Evolutionary conservation across 1,140 invertebrate genomes (phyloP).

Genomic region (Pararge aegeria): DNA sequence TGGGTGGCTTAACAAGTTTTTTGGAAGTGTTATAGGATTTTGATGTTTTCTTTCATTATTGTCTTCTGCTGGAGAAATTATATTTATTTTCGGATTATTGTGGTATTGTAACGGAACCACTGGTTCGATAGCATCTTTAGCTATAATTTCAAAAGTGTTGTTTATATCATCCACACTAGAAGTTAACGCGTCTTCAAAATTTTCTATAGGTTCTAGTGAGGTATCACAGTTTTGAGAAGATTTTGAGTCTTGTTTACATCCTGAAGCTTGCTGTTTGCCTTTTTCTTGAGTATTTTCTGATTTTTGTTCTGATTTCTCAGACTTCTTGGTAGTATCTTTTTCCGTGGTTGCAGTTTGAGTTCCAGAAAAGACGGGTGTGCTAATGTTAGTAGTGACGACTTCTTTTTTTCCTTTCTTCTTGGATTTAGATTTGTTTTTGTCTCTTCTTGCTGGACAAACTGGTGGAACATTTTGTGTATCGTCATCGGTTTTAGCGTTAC

Average conservation of each 20-base stretch:
- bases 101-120: constrained; percentile 22
- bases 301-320: constrained; percentile 45
- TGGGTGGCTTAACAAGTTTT: constrained; percentile 79
- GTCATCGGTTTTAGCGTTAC: neutral
- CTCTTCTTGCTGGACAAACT: constrained; percentile 51
- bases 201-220: constrained; percentile 59
- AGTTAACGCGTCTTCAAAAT: constrained; percentile 70
- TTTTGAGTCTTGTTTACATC: neutral
- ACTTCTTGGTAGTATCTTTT: constrained; percentile 33
- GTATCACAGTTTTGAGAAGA: constrained; percentile 13
- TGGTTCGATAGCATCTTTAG: constrained; percentile 40
- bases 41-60: constrained; percentile 29
- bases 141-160: constrained; percentile 70
- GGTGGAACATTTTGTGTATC: constrained; percentile 31
- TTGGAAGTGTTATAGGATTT: constrained; percentile 68
- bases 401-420: constrained; percentile 61
- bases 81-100: constrained; percentile 59
- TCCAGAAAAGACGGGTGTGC: constrained; percentile 13
- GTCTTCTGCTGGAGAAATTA: constrained; percentile 56
- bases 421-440: constrained; percentile 63
- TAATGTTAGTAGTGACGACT: constrained; percentile 20
- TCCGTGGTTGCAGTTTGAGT: constrained; percentile 12
- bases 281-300: constrained; percentile 41
- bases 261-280: constrained; percentile 47
- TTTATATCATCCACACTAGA: constrained; percentile 67